A percentile compares a stretch with the other conserved stretches of the same genome.
Conservation (phyloP, 2,888 invertebrate genomes). For the Cephus rjabovi region DNA sequence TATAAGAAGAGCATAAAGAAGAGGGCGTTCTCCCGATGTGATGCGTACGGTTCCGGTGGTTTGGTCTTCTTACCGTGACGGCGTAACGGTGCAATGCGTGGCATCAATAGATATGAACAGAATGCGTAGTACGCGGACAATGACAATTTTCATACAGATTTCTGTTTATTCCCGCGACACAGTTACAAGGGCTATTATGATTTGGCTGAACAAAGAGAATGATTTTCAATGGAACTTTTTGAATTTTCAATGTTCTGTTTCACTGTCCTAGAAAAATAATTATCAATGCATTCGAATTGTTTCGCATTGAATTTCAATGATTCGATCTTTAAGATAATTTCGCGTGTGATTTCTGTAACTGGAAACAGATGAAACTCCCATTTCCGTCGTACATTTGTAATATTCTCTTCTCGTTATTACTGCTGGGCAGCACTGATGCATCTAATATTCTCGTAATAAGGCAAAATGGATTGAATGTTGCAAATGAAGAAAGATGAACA, state of each 20-base stretch:
- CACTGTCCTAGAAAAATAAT: too few species aligned
- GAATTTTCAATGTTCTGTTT: background rate
- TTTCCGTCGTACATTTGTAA: background rate
- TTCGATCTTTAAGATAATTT: too few species aligned
- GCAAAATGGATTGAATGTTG: too few species aligned
- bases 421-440: too few species aligned
- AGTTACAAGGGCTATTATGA: background rate
- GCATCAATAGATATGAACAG: conserved; percentile 23
- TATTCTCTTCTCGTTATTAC: too few species aligned
- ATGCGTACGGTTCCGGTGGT: conserved; percentile 37
- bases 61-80: conserved; percentile 55
- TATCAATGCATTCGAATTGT: too few species aligned
- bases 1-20: background rate
- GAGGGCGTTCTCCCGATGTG: conserved; percentile 9
- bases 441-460: too few species aligned
- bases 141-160: background rate
- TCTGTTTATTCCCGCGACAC: background rate
- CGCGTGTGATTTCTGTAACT: conserved; percentile 7
- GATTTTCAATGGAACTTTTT: background rate
- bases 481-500: too few species aligned
- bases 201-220: background rate
- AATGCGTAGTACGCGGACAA: conserved; percentile 2
- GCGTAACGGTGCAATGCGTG: conserved; percentile 55
- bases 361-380: conserved; percentile 16
- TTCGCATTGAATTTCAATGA: too few species aligned